These are phyloP conservation scores for Euglossa dilemma DNA, from an alignment of 1,140 invertebrate species.

Conservation along the genomic window DNA sequence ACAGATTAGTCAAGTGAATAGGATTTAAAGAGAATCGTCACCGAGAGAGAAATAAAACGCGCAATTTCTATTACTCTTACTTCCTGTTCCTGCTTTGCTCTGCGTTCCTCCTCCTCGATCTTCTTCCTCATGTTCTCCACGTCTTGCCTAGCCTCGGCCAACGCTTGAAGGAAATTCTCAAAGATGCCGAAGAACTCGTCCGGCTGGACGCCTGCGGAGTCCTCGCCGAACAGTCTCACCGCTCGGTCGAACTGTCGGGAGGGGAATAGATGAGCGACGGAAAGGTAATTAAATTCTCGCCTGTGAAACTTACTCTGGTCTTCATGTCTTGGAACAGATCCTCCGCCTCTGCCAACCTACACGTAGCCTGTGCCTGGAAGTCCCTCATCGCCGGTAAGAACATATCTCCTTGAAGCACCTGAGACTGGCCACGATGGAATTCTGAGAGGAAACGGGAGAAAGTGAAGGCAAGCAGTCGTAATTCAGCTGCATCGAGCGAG, in stretches of 20 bases:
- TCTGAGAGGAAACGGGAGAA: slow-evolving; percentile 79
- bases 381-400: slow-evolving; percentile 97
- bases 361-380: slow-evolving; percentile 95
- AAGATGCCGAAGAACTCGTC: slow-evolving; percentile 98
- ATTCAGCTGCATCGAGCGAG: background rate
- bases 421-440: slow-evolving; percentile 90
- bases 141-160: slow-evolving; percentile 93
- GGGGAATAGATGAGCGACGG: background rate
- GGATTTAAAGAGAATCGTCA: background rate
- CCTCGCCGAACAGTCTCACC: slow-evolving; percentile 95
- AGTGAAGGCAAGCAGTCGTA: background rate
- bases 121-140: slow-evolving; percentile 92
- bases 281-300: too few species aligned
- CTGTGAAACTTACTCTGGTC: slow-evolving; percentile 84
- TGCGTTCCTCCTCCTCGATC: slow-evolving; percentile 95
- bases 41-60: background rate
- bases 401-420: slow-evolving; percentile 89
- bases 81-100: slow-evolving; percentile 95
- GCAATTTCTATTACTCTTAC: slow-evolving; percentile 80
- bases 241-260: slow-evolving; percentile 90
- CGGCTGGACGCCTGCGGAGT: slow-evolving; percentile 92
- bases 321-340: slow-evolving; percentile 96
- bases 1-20: background rate
- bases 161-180: slow-evolving; percentile 93
- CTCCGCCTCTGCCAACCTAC: slow-evolving; percentile 96